These are phyloP conservation scores for Pholis gunnellus DNA, from an alignment of 2,113 vertebrate genomes.

Conservation along the genomic window DNA sequence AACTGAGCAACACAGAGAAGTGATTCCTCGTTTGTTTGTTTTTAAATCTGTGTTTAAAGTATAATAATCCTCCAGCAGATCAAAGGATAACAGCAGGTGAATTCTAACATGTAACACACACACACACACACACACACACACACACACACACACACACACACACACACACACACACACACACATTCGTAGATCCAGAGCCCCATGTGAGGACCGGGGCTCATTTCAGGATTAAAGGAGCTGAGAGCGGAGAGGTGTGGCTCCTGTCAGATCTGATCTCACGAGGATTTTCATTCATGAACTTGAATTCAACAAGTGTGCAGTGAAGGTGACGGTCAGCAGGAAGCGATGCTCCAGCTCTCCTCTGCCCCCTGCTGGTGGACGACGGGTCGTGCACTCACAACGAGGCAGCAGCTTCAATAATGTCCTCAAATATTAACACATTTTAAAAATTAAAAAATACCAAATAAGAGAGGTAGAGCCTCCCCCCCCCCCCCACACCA, in stretches of 20 bases:
- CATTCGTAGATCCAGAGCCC: too few relatives aligned
- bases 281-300: constrained; percentile 8
- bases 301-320: not conserved
- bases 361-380: constrained; percentile 62
- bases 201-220: not conserved
- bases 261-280: constrained; percentile 9
- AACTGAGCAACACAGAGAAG: too few relatives aligned
- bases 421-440: not conserved
- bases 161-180: too few relatives aligned
- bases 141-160: too few relatives aligned
- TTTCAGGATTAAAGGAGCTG: not conserved
- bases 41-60: too few relatives aligned
- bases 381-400: not conserved
- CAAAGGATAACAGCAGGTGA: too few relatives aligned
- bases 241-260: not conserved
- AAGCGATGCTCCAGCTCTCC: constrained; percentile 41
- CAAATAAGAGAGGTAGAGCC: not conserved
- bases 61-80: too few relatives aligned
- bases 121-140: too few relatives aligned
- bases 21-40: too few relatives aligned
- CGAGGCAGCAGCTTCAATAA: not conserved
- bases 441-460: not conserved
- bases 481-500: not conserved
- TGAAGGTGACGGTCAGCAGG: constrained; percentile 48
- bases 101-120: too few relatives aligned